Base-by-base conservation (phyloP, 2,888 invertebrate genomes). In the Icerya purchasi region DNA sequence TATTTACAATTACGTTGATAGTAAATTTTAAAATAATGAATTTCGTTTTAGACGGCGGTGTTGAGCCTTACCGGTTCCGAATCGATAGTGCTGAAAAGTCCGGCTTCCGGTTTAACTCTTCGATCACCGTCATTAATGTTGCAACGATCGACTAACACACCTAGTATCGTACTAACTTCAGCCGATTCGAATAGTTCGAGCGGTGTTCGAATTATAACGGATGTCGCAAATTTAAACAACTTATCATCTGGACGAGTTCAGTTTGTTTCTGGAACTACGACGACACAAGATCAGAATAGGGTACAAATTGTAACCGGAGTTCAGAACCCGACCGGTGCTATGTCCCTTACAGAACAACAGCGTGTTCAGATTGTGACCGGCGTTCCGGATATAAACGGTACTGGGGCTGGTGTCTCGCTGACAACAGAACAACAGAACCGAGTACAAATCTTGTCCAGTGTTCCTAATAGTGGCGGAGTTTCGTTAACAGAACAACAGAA, bases 151-250 rank as follows among this genome's bases (percentile, higher is more conserved):
- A 54, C 60, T 19, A 24, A 22, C 2, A 20, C 52, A 18, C 61
- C 57, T 50, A 61, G 57, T 22, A 22, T 61, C 8, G 61, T 61
- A 10, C 49, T 58, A 21, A 49, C 59, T 18, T 56, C 56, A 8
- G 50, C 60, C n/a, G 60, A 60, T 52, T n/a, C 60, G 22, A 22
- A 14, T 3, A 22, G 50, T 14, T 20, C 59, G 8, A 59, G 55
- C 55, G 66, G 67, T 8, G 65, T 67, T 52, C 65, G 67, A 19
- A 65, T 66, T 53, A 63, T 67, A 21, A 66, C 66, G 20, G 67
- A 66, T 61, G 63, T 67, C 24, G 65, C 65, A 54, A 65, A 66
- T 23, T 62, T 60, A 21, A 60, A 60, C 49, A 56, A 56, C 8
- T 22, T 60, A 51, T 14, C 36, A 5, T 50, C 59, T 18, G 60